Evolutionary conservation across 2,113 vertebrate genomes (phyloP).

Genomic region (Pampusana beccarii): DNA sequence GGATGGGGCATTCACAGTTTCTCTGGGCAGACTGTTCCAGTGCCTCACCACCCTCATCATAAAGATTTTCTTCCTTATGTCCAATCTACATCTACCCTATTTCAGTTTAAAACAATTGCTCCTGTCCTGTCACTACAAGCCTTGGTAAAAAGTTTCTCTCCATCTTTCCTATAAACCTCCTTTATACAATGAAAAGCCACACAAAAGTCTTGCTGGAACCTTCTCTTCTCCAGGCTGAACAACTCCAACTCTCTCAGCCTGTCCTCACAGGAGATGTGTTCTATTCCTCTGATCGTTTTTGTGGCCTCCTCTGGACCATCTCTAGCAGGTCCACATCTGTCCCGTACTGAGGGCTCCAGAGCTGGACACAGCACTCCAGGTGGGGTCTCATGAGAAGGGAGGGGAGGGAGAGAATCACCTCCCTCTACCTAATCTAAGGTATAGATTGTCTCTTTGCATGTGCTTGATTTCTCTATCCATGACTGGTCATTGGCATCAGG

Average conservation of each 20-base stretch:
- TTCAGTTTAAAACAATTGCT: neutral
- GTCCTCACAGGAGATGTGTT: neutral
- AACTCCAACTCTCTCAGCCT: neutral
- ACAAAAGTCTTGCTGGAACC: neutral
- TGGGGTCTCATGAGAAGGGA: neutral
- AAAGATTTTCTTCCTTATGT: neutral
- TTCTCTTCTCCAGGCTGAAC: neutral
- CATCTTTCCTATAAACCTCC: neutral
- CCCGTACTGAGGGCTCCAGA: neutral
- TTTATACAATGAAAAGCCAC: neutral
- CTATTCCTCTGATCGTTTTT: neutral
- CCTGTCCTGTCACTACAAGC: neutral
- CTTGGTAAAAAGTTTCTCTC: neutral
- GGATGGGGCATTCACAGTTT: neutral
- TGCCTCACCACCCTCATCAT: neutral
- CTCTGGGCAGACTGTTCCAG: neutral
- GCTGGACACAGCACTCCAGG: neutral
- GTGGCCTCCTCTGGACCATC: neutral
- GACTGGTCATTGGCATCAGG: neutral
- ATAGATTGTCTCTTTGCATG: neutral
- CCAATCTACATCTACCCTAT: neutral
- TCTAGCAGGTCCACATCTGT: neutral
- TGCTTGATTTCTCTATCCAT: neutral
- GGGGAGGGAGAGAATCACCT: neutral
- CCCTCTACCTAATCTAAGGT: neutral